Percentiles rank a stretch among this genome's conserved stretches.
Conservation (phyloP, 2,888 invertebrate genomes). For the Philaethria dido region DNA sequence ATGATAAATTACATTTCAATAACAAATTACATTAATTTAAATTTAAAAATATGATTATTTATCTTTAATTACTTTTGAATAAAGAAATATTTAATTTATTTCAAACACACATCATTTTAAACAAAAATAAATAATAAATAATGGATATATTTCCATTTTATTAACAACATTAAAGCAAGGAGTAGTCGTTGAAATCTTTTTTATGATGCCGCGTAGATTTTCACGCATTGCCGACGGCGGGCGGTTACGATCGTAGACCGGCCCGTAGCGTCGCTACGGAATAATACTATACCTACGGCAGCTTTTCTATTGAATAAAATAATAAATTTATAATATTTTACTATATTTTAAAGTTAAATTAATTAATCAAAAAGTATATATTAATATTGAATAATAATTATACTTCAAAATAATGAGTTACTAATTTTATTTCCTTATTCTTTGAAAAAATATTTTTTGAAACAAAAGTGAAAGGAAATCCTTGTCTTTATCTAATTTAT, state of each 20-base stretch:
- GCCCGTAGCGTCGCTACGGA: constrained; percentile 13
- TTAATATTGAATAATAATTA: too few species aligned
- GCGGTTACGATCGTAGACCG: constrained; percentile 26
- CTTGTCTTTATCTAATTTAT: not conserved
- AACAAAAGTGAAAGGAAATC: constrained; percentile 7
- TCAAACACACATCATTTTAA: not conserved
- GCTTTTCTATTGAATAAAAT: not conserved
- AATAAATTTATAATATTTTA: not conserved
- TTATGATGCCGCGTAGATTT: constrained; percentile 13
- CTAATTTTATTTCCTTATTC: not conserved
- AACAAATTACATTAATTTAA: too few species aligned
- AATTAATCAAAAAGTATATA: too few species aligned
- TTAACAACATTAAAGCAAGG: not conserved
- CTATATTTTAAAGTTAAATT: not conserved
- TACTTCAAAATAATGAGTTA: too few species aligned
- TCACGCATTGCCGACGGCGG: constrained; percentile 25
- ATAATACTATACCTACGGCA: not conserved
- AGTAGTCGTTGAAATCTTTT: constrained; percentile 30
- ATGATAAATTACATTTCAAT: too few species aligned
- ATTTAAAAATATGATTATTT: too few species aligned
- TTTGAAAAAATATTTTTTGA: not conserved
- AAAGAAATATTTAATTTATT: too few species aligned
- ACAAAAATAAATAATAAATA: not conserved
- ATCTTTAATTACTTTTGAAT: too few species aligned
- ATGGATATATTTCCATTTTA: not conserved